A percentile compares a stretch with the other conserved stretches of the same genome.
Evolutionary conservation across 2,797 vertebrate species (phyloP).

Genomic region (Coranthus polyacanthus): DNA sequence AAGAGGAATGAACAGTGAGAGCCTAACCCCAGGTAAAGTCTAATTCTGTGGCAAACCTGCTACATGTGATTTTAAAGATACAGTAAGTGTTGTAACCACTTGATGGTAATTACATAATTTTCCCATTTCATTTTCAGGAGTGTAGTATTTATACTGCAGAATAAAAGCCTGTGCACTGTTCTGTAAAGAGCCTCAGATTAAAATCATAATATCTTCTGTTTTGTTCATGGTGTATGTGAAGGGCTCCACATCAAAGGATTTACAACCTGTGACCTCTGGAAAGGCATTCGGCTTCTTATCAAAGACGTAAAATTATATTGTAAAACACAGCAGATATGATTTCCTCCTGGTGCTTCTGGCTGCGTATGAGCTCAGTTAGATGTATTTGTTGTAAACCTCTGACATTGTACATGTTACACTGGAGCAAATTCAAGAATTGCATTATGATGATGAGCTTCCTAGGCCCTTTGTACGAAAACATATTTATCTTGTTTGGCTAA

Average conservation of each 20-base stretch:
- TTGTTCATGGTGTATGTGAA: slow-evolving; percentile 36
- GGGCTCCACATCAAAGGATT: slow-evolving; percentile 55
- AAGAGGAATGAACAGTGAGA: too few relatives aligned
- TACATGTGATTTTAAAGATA: slow-evolving; percentile 6
- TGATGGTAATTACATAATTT: slow-evolving; percentile 6
- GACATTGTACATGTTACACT: slow-evolving; percentile 38
- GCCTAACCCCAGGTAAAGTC: too few relatives aligned
- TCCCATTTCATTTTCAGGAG: slow-evolving; percentile 12
- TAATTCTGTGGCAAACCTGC: too few relatives aligned
- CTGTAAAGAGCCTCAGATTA: slow-evolving; percentile 19
- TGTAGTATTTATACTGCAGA: slow-evolving; percentile 7
- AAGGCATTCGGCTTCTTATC: slow-evolving; percentile 62
- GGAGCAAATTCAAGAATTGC: slow-evolving; percentile 35
- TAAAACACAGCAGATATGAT: slow-evolving; percentile 59
- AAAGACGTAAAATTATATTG: slow-evolving; percentile 54
- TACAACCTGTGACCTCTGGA: slow-evolving; percentile 56
- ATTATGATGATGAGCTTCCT: slow-evolving; percentile 35
- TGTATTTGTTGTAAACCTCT: slow-evolving; percentile 32
- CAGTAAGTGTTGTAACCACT: not conserved
- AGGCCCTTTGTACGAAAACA: slow-evolving; percentile 7
- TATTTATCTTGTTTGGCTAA: slow-evolving; percentile 49
- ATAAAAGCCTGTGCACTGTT: not conserved
- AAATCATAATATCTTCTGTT: slow-evolving; percentile 29
- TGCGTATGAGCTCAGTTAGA: slow-evolving; percentile 36
- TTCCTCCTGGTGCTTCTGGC: slow-evolving; percentile 47